A percentile compares a stretch with the other conserved stretches of the same genome.
phyloP scores from a whole-genome alignment of 2,797 vertebrate genomes.

The Sebastes melanostomus region DNA sequence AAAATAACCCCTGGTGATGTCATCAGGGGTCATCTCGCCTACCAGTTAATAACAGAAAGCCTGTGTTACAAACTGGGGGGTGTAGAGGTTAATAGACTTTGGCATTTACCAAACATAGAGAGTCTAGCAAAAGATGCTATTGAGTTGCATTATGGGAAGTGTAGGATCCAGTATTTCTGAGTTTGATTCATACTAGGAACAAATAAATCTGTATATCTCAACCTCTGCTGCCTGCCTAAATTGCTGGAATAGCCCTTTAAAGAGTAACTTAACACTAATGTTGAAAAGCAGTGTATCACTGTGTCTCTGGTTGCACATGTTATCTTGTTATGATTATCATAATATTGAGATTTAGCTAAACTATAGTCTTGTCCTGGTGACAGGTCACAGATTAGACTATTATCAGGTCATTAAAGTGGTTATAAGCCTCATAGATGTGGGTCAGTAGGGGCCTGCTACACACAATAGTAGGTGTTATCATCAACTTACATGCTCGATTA shows the following conservation, averaged over 20 bases:
- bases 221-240: no score
- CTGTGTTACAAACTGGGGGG: no score
- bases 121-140: neutral
- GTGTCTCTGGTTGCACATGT: neutral
- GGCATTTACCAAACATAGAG: neutral
- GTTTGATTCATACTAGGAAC: neutral
- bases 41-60: no score
- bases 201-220: no score
- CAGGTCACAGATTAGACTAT: neutral
- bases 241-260: neutral
- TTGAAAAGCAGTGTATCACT: neutral
- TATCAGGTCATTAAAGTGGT: neutral
- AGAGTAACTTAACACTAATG: neutral
- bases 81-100: no score
- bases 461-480: neutral
- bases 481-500: fast-evolving
- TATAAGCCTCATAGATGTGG: no score
- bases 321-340: no score
- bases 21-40: no score
- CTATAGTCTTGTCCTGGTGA: neutral
- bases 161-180: neutral
- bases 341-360: neutral
- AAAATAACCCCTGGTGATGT: no score
- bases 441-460: neutral
- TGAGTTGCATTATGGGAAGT: neutral